These are phyloP conservation scores for Chunga burmeisteri DNA, from an alignment of 2,113 vertebrate genomes.

Conservation along the genomic window DNA sequence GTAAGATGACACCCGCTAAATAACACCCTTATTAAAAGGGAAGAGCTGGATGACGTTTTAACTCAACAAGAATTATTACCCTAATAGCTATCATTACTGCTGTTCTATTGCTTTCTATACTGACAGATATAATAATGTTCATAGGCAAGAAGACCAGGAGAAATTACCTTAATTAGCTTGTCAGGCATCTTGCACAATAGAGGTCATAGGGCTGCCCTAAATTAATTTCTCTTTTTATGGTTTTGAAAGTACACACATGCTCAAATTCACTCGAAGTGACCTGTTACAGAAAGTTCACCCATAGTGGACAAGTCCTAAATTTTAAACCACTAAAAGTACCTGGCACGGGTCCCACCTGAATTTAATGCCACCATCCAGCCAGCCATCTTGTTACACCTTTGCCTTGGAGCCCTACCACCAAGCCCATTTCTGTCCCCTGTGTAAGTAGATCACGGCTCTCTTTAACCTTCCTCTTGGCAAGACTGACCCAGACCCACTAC, in stretches of 20 bases:
- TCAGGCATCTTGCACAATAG: neutral
- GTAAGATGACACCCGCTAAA: neutral
- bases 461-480: neutral
- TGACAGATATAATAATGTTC: neutral
- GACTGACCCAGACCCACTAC: neutral
- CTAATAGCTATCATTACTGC: neutral
- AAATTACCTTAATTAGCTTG: neutral
- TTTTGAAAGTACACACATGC: neutral
- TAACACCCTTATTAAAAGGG: neutral
- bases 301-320: neutral
- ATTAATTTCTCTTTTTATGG: neutral
- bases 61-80: neutral
- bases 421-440: accelerated
- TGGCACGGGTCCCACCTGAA: neutral
- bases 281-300: neutral
- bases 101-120: neutral
- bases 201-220: neutral
- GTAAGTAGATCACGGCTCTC: neutral
- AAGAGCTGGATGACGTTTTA: neutral
- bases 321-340: neutral
- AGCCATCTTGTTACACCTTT: neutral
- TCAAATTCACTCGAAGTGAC: neutral
- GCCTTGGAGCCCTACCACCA: neutral
- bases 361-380: neutral
- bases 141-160: neutral